Evolutionary conservation across 2,888 invertebrate species (phyloP), one percentile per base, ranked within the genome.

Genomic region (Hirudinaria manillensis): DNA sequence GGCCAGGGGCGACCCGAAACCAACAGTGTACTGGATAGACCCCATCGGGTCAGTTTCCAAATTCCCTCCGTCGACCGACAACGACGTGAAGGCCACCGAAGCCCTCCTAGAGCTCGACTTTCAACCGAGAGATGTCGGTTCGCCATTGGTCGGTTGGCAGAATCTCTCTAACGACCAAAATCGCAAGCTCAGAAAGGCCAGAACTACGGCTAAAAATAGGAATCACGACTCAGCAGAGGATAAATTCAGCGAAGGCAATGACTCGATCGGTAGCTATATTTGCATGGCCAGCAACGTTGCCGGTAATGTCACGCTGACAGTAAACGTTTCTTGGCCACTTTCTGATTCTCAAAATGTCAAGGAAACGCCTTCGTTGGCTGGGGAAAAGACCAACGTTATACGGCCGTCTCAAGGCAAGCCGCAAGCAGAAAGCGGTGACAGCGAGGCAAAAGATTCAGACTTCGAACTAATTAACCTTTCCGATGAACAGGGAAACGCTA

Each of bases 281-380:
- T 84, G 84, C 77, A 78, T 84, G 32, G 84, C 84, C 4, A 81
- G 80, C 75, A 84, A 84, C 77, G 82, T 82, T 0, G 83, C 82
- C 0, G 84, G 84, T 2, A 83, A 84, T 76, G 83, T 83, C 19
- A 83, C 83, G 16, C 80, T 84, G 61, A 82, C 82, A 0, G 78
- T 84, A 27, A 83, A 83, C 77, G 82, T 84, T 24, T 80, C 81
- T 21, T 83, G 83, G 83, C 84, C 84, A 24, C 36, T 68, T 13
- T 29, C 68, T 68, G 68, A 24, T 36, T 4, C 21, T 7, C n/a
- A n/a, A 29, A 32, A 36, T 34, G 68, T 34, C n/a, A 68, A 68
- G 68, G 32, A 34, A 68, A 36, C 68, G 2, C 10, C 68, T 36
- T 34, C 29, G 34, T 1, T n/a, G 2, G n/a, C 68, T 3, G 32